Evolutionary conservation across 2,888 invertebrate species (phyloP).

Genomic region (Machimus rusticus): DNA sequence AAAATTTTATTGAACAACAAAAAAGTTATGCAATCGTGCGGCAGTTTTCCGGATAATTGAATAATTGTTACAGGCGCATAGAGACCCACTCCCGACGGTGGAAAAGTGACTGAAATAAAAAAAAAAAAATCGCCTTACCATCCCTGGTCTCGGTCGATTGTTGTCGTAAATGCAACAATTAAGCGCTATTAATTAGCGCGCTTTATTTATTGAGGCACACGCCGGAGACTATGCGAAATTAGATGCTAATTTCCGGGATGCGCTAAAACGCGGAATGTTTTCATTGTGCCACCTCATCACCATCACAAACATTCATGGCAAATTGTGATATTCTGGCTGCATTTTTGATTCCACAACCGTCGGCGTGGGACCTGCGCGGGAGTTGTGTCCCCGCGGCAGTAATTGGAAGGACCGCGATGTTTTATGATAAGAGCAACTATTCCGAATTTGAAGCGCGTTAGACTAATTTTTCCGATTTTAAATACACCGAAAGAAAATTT

Average conservation of each 20-base stretch:
- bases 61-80: background rate
- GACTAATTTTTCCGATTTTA: too few species aligned
- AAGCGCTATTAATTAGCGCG: background rate
- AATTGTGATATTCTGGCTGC: background rate
- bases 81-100: background rate
- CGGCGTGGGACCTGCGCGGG: background rate
- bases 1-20: background rate
- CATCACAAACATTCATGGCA: background rate
- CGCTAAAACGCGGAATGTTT: background rate
- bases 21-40: background rate
- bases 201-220: background rate
- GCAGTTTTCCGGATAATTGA: background rate
- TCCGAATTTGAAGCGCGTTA: background rate
- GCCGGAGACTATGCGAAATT: background rate
- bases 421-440: background rate
- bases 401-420: background rate
- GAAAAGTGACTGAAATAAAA: background rate
- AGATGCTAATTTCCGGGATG: background rate
- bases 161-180: background rate
- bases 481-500: too few species aligned
- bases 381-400: background rate
- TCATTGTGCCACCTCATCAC: background rate
- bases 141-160: background rate
- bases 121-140: background rate
- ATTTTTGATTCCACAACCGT: background rate